Evolutionary conservation across 2,888 invertebrate species (phyloP), one percentile per base, ranked within the genome.

Genomic region (Saturnia pavonia): DNA sequence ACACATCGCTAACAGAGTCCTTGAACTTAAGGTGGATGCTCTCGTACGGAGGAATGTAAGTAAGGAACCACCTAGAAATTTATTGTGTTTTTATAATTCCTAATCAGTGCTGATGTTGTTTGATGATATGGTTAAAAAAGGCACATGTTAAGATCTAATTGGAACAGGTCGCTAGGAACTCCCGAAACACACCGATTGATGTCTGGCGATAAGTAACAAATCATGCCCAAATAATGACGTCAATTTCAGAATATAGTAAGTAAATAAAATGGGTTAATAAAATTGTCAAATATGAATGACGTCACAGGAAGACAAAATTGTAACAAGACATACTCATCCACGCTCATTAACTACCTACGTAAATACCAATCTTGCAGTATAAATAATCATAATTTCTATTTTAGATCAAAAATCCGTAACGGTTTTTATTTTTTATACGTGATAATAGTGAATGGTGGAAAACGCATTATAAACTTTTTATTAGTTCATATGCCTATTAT

Each of bases 1-100:
- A 82, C 99, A 99, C 98, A 99, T 99, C 69, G 96, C 96, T 85
- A 97, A 95, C 71, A 97, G 94, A 67, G 97, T 95, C 40, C 95
- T 94, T 71, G 96, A 94, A 60, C 95, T 94, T 69, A 98, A 93
- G 0, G 75, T 75, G 22, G 95, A 89, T 14, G 97, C 95, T 81
- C 97, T 96, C 82, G 97, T 97, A 70, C 98, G 95, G 70, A 99
- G 94, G 91, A 97, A 98, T 76, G 97, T 97, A 68, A 99, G 94
- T 71, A 99, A 94, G 1, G 99, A 98, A 67, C 99, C 99, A 80
- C 99, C 98, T 96, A 88, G 6, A 75, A 73, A 34, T 22, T 45
- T 12, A 19, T 6, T 16, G 9, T 14, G 14, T 42, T 22, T 25
- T 8, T 68, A 19, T 54, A 54, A 54, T 6, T 34, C 6, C 2